Percentiles rank a stretch among this genome's conserved stretches.
Conservation (phyloP, 2,113 vertebrate genomes). For the Lepus timidus region DNA sequence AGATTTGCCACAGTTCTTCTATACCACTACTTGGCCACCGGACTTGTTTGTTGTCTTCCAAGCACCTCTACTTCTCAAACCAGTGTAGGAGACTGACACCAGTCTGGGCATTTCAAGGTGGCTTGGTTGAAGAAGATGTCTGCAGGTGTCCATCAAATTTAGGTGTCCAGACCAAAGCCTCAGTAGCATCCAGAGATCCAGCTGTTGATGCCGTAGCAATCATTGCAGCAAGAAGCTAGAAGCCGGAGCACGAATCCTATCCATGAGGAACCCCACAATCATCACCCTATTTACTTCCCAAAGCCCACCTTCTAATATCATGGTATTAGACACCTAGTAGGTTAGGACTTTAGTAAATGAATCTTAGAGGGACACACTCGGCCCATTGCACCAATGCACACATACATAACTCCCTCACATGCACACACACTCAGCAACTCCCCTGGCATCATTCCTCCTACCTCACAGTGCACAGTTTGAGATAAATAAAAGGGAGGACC, state of each 20-base stretch:
- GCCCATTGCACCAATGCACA: not conserved
- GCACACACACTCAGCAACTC: not conserved
- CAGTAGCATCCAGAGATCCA: not conserved
- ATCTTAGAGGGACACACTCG: not conserved
- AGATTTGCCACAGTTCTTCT: not conserved
- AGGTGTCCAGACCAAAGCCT: not conserved
- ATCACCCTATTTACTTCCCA: not conserved
- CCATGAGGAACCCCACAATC: not conserved
- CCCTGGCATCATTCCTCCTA: not conserved
- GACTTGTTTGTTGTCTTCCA: not conserved
- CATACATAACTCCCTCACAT: not conserved
- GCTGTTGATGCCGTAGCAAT: not conserved
- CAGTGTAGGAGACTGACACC: not conserved
- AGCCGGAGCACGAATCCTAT: not conserved
- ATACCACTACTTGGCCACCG: not conserved
- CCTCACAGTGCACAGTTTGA: not conserved
- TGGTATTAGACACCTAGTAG: no score
- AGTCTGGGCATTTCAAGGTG: not conserved
- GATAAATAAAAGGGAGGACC: not conserved
- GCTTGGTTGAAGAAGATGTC: not conserved
- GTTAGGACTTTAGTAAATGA: not conserved
- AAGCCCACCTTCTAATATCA: not conserved
- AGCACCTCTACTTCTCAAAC: not conserved
- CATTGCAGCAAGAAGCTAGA: rapidly evolving
- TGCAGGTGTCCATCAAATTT: not conserved